Evolutionary conservation across 2,113 vertebrate species (phyloP), one percentile per base, ranked within the genome.

Genomic region (Corythornis vintsioides): DNA sequence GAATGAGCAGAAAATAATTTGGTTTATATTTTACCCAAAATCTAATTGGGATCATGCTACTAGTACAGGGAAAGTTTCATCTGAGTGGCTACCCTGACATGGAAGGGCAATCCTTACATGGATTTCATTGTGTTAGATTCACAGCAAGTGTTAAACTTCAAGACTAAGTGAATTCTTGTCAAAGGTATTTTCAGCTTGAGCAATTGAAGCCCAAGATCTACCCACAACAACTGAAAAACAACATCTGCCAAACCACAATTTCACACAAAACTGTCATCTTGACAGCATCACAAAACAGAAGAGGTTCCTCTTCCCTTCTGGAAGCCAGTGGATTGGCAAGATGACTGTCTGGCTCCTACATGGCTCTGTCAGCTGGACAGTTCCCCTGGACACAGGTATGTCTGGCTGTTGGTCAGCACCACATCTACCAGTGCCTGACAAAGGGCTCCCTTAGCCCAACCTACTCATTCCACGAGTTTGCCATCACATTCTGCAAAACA

Each of bases 31-130:
- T 50, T 11, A 66, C 12, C 5, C 42, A 11, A 52, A 87, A 65
- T 5, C 7, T 33, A 64, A 56, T 0, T n/a, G 25, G 13, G 7
- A 60, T 45, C 33, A 67, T 3, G 0, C 8, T 59, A 21, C 7
- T 17, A 28, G 19, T 21, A 40, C 13, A 63, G 16, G 4, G 10
- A 15, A 53, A 69, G 18, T 18, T 66, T 42, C 25, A 24, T 6
- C 13, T 35, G 16, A 24, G 31, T 4, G 7, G 18, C 53, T 14
- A 65, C 3, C 19, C 38, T 31, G 10, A 38, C 8, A n/a, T 3
- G 3, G 38, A 70, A 86, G 22, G 10, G 38, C 38, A 38, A 38
- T 38, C 38, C 38, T 38, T 38, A 38, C 38, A 38, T 38, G 38
- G 56, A 26, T 10, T n/a, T 10, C 33, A 47, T 33, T 43, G 4